phyloP scores from a whole-genome alignment of 2,113 vertebrate genomes.

The Epinephelus fuscoguttatus region DNA sequence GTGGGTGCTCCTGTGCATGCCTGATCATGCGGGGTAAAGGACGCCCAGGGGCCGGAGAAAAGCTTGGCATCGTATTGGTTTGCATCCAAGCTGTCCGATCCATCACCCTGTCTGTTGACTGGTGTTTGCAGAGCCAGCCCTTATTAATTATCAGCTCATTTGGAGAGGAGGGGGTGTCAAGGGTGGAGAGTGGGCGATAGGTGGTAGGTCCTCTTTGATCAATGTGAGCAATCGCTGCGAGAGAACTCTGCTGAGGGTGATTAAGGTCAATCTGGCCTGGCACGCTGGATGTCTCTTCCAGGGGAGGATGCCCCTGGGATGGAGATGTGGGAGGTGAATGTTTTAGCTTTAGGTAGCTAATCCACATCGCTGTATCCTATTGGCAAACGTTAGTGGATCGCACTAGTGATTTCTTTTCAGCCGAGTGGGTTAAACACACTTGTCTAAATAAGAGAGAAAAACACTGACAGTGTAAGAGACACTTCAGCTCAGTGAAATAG shows the following conservation, averaged over 20 bases:
- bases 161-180: conserved; percentile 38
- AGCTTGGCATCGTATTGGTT: conserved; percentile 61
- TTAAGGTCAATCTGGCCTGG: conserved; percentile 63
- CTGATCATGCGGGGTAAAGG: conserved; percentile 78
- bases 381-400: neutral
- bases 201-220: conserved; percentile 67
- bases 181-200: conserved; percentile 52
- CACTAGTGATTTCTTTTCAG: conserved; percentile 4
- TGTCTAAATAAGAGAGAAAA: neutral
- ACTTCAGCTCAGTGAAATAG: neutral
- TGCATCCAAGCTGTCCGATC: conserved; percentile 84
- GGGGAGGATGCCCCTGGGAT: conserved; percentile 23
- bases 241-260: conserved; percentile 66
- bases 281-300: conserved; percentile 27
- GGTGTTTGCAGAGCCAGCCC: conserved; percentile 81
- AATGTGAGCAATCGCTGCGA: conserved; percentile 68
- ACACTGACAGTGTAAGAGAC: too few species aligned
- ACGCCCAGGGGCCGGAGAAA: conserved; percentile 57
- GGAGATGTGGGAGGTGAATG: conserved; percentile 34
- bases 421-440: neutral
- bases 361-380: conserved; percentile 12
- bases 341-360: conserved; percentile 28
- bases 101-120: conserved; percentile 85
- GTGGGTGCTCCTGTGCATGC: conserved; percentile 72
- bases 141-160: conserved; percentile 89